Evolutionary conservation across 1,140 invertebrate genomes (phyloP).

Genomic region (Probaryconus sp.): DNA sequence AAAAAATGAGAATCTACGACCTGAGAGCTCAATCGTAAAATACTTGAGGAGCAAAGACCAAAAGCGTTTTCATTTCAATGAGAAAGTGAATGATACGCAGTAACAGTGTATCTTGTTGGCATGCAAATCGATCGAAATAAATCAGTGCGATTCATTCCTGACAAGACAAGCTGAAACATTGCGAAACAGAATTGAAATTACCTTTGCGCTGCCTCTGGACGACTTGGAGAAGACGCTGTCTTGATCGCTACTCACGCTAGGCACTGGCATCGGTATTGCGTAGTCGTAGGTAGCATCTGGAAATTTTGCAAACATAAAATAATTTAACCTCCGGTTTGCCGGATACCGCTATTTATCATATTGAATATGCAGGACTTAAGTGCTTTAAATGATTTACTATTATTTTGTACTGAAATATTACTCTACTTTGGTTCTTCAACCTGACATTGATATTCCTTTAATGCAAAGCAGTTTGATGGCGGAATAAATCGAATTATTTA

Average conservation of each 20-base stretch:
- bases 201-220: slow-evolving; percentile 77
- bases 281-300: slow-evolving; percentile 79
- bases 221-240: slow-evolving; percentile 79
- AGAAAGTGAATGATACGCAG: slow-evolving; percentile 30
- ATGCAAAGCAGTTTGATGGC: background rate
- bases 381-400: slow-evolving; percentile 42
- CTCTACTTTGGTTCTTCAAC: background rate
- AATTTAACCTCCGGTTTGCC: slow-evolving; percentile 36
- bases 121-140: slow-evolving; percentile 59
- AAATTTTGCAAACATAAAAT: slow-evolving; percentile 52
- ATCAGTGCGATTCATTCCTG: slow-evolving; percentile 34
- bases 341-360: slow-evolving; percentile 42
- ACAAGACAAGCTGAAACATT: slow-evolving; percentile 50
- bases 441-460: slow-evolving; percentile 26
- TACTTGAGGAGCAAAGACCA: background rate
- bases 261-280: slow-evolving; percentile 78
- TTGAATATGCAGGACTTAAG: slow-evolving; percentile 25
- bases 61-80: slow-evolving; percentile 19
- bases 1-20: too few species aligned
- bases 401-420: slow-evolving; percentile 18
- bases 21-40: background rate
- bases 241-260: slow-evolving; percentile 77
- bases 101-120: slow-evolving; percentile 40
- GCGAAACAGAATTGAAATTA: slow-evolving; percentile 60
- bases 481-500: too few species aligned